phyloP scores from a whole-genome alignment of 2,888 invertebrate species.

The Diaperis boleti region DNA sequence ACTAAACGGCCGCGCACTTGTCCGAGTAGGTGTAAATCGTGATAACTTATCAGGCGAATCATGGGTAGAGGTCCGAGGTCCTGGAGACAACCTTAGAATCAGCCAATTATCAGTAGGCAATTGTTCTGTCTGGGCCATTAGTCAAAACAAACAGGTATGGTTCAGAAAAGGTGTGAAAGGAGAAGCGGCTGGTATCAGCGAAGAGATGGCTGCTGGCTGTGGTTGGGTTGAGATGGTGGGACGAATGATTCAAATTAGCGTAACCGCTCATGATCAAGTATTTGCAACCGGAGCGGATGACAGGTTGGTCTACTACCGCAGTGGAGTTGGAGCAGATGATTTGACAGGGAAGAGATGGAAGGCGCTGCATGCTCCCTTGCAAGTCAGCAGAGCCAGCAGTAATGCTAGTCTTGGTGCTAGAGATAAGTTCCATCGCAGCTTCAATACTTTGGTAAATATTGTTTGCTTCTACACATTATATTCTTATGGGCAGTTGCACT shows the following conservation, averaged over 20 bases:
- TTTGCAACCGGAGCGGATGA: conserved; percentile 89
- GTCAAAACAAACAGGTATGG: conserved; percentile 88
- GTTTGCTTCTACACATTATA: too few relatives aligned
- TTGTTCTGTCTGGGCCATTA: conserved; percentile 84
- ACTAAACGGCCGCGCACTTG: conserved; percentile 85
- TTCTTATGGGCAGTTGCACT: background rate
- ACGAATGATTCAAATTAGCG: conserved; percentile 84
- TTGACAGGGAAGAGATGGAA: conserved; percentile 91
- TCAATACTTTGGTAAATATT: conserved; percentile 72
- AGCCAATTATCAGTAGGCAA: conserved; percentile 85
- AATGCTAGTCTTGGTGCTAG: conserved; percentile 75
- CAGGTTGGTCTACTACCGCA: conserved; percentile 83
- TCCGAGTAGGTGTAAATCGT: conserved; percentile 86
- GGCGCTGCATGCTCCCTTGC: conserved; percentile 82
- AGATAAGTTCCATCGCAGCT: conserved; percentile 71
- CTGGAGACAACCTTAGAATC: conserved; percentile 78
- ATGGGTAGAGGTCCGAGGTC: conserved; percentile 87
- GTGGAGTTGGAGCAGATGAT: conserved; percentile 80
- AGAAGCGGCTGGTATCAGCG: conserved; percentile 77
- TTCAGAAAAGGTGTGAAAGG: conserved; percentile 72
- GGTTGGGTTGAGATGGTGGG: conserved; percentile 94
- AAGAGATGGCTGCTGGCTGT: conserved; percentile 82
- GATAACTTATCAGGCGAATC: conserved; percentile 75
- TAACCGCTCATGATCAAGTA: conserved; percentile 86
- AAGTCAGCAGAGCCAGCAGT: conserved; percentile 86